Conservation (phyloP, 2,888 invertebrate species). For the Acronicta aceris region DNA sequence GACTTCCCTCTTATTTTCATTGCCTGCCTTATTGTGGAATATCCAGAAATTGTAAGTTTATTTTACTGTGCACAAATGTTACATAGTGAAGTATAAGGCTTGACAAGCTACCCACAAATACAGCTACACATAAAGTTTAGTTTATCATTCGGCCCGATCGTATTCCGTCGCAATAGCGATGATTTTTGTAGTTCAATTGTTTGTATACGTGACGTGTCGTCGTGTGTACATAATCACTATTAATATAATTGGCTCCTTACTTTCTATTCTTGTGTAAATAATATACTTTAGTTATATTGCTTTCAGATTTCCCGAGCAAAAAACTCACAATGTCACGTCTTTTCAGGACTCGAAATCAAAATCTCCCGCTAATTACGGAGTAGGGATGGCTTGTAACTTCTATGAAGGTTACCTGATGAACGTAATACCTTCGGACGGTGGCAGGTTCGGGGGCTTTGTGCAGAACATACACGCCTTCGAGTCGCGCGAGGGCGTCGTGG, state of each 20-base stretch:
- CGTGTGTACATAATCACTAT: no score
- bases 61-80: background rate
- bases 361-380: slow-evolving; percentile 86
- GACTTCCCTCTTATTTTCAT: slow-evolving; percentile 69
- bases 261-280: no score
- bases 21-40: slow-evolving; percentile 66
- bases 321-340: background rate
- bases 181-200: no score
- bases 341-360: slow-evolving; percentile 54
- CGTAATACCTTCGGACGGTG: slow-evolving; percentile 86
- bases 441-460: slow-evolving; percentile 72
- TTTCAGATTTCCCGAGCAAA: no score
- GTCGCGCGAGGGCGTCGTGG: slow-evolving; percentile 75
- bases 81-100: no score
- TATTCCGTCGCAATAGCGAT: no score
- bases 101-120: no score
- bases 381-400: slow-evolving; percentile 91
- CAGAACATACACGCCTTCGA: slow-evolving; percentile 80
- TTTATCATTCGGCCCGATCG: no score
- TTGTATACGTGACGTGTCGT: no score
- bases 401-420: slow-evolving; percentile 90
- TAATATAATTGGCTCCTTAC: no score
- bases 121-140: no score
- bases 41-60: slow-evolving; percentile 71
- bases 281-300: no score